Conservation (phyloP, 2,113 vertebrate genomes). For the Psophia crepitans region DNA sequence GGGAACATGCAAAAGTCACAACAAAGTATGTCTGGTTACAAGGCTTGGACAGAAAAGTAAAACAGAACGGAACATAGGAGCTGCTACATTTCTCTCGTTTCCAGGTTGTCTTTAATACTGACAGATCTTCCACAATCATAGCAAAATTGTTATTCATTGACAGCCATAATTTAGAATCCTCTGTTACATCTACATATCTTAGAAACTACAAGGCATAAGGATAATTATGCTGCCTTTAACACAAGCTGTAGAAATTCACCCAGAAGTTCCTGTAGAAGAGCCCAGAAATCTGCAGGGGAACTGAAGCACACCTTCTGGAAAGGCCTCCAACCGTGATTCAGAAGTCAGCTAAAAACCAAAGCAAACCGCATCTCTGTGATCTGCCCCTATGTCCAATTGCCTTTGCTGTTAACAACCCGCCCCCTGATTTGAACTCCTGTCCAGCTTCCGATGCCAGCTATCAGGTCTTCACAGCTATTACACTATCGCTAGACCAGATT, state of each 20-base stretch:
- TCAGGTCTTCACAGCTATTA: neutral
- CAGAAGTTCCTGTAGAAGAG: slow-evolving; percentile 35
- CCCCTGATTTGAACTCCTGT: neutral
- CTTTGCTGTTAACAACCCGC: neutral
- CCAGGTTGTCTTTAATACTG: slow-evolving; percentile 65
- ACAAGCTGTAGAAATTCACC: slow-evolving; percentile 59
- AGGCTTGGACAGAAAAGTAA: slow-evolving; percentile 57
- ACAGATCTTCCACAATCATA: slow-evolving; percentile 45
- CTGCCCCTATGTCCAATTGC: neutral
- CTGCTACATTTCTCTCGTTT: slow-evolving; percentile 52
- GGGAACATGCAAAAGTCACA: slow-evolving; percentile 57
- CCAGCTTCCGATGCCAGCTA: neutral
- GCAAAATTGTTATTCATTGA: slow-evolving; percentile 58
- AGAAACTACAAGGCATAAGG: slow-evolving; percentile 57
- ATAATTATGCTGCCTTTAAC: slow-evolving; percentile 65
- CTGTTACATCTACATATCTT: slow-evolving; percentile 40
- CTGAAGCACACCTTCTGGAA: neutral
- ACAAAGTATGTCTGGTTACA: slow-evolving; percentile 55
- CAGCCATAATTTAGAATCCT: slow-evolving; percentile 60
- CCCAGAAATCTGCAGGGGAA: slow-evolving; percentile 26
- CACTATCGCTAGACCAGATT: neutral
- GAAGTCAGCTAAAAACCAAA: neutral
- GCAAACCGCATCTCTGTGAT: neutral
- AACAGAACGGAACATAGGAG: slow-evolving; percentile 37
- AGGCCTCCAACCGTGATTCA: neutral